Percentiles rank a stretch among this genome's conserved stretches.
phyloP scores from a whole-genome alignment of 2,888 invertebrate species.

The Netelia melanura region DNA sequence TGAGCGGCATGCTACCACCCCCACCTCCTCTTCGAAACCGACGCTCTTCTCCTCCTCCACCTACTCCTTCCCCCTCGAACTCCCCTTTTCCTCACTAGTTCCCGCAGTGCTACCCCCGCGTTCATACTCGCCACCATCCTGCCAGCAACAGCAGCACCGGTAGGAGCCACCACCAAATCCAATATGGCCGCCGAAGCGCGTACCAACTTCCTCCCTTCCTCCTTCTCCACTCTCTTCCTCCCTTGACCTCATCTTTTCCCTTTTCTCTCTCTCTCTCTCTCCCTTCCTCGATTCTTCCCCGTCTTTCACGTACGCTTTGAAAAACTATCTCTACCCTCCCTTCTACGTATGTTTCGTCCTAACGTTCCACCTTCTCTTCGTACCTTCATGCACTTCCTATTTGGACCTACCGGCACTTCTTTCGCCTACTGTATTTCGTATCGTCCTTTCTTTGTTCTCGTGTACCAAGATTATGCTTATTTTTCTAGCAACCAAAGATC shows the following conservation, averaged over 20 bases:
- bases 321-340: slow-evolving; percentile 63
- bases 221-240: slow-evolving; percentile 58
- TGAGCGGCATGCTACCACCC: slow-evolving; percentile 86
- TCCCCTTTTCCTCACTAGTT: slow-evolving; percentile 60
- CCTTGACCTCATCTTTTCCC: slow-evolving; percentile 70
- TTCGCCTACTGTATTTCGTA: background rate
- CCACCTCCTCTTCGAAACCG: slow-evolving; percentile 73
- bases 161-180: slow-evolving; percentile 70
- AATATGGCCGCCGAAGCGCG: slow-evolving; percentile 83
- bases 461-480: slow-evolving; percentile 26
- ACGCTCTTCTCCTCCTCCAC: slow-evolving; percentile 71
- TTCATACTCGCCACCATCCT: slow-evolving; percentile 76
- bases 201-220: slow-evolving; percentile 66
- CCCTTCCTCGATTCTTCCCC: slow-evolving; percentile 49
- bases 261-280: slow-evolving; percentile 48
- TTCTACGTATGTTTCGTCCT: slow-evolving; percentile 49
- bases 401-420: slow-evolving; percentile 22
- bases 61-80: slow-evolving; percentile 67
- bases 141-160: slow-evolving; percentile 69
- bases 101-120: slow-evolving; percentile 70
- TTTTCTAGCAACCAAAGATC: slow-evolving; percentile 38
- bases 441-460: slow-evolving; percentile 10
- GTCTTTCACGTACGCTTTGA: slow-evolving; percentile 47
- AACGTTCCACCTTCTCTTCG: slow-evolving; percentile 48
- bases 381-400: slow-evolving; percentile 54